Evolutionary conservation across 1,140 invertebrate genomes (phyloP), one percentile per base, ranked within the genome.

Genomic region (Nylanderia fulva): DNA sequence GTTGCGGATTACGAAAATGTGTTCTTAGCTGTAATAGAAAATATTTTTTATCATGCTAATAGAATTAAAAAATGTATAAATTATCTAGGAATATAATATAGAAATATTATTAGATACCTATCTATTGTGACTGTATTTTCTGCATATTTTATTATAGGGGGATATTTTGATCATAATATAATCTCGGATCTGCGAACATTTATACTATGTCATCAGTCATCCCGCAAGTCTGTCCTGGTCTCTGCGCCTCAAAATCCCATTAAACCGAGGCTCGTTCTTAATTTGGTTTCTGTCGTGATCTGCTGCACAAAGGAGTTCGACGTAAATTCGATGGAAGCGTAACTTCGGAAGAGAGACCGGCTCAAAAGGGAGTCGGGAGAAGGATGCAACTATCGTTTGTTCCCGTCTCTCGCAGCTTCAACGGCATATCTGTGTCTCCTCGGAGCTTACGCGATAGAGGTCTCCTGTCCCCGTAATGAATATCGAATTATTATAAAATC

Each of bases 401-500:
- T 36, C 29, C 21, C 18, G 9, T 84, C 36, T 27, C 33, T 63
- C 84, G 18, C 36, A 39, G 3, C n/a, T 18, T 76, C 42, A n/a
- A 45, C 11, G 5, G 9, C 52, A 66, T 45, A 36, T 64, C 48
- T 66, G 24, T 36, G 11, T 69, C 36, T 56, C 27, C 18, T 33
- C 13, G 18, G 18, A 39, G 60, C 60, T 64, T 77, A 68, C 24
- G 29, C 48, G 64, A 18, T 48, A 79, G 68, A 79, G 48, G 48
- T 8, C 27, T 21, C 15, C 13, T 24, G 29, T 69, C 39, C 33
- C 42, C 18, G 48, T 69, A 77, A 60, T 69, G 72, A 86, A 82
- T 86, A 87, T 87, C 68, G 33, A 87, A 87, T 87, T 87, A 87
- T 87, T 63, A 86, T 79, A 87, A 85, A 85, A 85, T 87, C 60